Evolutionary conservation across 2,888 invertebrate genomes (phyloP), one percentile per base, ranked within the genome.

Genomic region (Diplazon laetatorius): DNA sequence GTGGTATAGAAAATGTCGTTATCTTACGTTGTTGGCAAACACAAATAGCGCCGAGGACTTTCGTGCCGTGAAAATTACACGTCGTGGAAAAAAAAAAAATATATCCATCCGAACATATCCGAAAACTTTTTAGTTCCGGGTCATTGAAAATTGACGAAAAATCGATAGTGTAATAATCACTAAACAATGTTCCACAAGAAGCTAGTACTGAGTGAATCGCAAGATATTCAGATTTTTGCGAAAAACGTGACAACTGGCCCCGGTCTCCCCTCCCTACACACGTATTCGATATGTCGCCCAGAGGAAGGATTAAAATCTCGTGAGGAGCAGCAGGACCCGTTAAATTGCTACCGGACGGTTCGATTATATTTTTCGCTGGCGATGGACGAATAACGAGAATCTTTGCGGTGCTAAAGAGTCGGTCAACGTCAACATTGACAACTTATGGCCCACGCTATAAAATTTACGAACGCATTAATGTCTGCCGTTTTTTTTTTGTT

Each of bases 301-400:
- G 62, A 71, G 65, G 48, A 39, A 69, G 84, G 83, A 86, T 86
- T 84, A 86, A 86, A 85, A 82, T 82, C 81, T 86, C 86, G 81
- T 84, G 82, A 86, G 84, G 83, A 80, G 62, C 69, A 22, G 44
- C 57, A 35, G 52, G 14, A 52, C 42, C 75, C 63, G 62, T 68
- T 76, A 82, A 83, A 82, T 84, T 81, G 79, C 81, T 79, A 68
- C 77, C 80, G 82, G 82, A 78, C 80, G 81, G 78, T 70, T 57
- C 75, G 74, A 78, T 71, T 78, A 46, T 68, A 71, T 76, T 65
- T 63, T 22, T 69, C 20, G 52, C 39, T 16, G 42, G 70, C 46
- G 75, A 22, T 44, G 57, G 46, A 52, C 20, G 44, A 68, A 62
- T 18, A 48, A 62, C 18, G 22, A 35, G 25, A n/a, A n/a, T 35